These are phyloP conservation scores for Parasteatoda tepidariorum DNA, from an alignment of 1,140 invertebrate genomes.

Conservation along the genomic window DNA sequence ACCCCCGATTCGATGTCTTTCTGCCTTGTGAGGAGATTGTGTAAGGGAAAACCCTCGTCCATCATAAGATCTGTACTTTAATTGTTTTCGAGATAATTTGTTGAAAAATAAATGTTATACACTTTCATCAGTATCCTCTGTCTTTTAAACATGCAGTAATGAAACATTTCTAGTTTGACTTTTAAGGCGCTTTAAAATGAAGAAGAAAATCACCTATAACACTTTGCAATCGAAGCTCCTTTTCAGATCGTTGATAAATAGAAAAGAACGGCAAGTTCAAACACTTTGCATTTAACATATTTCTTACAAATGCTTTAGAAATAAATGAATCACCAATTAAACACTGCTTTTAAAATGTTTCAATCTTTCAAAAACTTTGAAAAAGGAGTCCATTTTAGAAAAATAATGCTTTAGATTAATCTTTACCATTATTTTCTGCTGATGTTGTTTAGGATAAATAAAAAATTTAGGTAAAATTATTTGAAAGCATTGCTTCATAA, in stretches of 20 bases:
- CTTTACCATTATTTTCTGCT: too few species aligned
- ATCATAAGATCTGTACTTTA: slow-evolving; percentile 55
- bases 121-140: slow-evolving; percentile 6
- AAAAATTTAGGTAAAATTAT: too few species aligned
- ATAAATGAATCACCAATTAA: too few species aligned
- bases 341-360: too few species aligned
- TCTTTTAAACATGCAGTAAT: neutral
- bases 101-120: slow-evolving; percentile 30
- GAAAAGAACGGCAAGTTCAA: neutral
- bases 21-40: neutral
- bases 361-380: too few species aligned
- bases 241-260: neutral
- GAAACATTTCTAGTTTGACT: neutral
- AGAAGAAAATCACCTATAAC: neutral
- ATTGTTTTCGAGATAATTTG: slow-evolving; percentile 27
- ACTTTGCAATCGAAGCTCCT: neutral
- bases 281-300: neutral
- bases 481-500: too few species aligned
- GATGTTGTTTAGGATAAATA: too few species aligned
- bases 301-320: neutral
- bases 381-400: too few species aligned
- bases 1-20: neutral
- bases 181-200: too few species aligned
- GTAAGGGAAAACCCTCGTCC: neutral
- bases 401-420: too few species aligned